Evolutionary conservation across 2,113 vertebrate species (phyloP).

Genomic region (Dissostichus mawsoni): DNA sequence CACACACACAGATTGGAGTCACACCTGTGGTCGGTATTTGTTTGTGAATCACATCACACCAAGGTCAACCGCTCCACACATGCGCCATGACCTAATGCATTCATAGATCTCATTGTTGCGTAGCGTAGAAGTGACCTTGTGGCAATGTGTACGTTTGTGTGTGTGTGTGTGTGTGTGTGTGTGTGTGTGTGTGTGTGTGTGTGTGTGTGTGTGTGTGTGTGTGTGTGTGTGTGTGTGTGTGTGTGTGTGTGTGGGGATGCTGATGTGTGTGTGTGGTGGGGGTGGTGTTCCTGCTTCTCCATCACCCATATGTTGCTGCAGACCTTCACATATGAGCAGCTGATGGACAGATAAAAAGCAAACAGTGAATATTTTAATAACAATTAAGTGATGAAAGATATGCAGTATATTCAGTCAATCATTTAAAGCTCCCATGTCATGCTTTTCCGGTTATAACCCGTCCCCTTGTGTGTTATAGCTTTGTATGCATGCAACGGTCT

Average conservation of each 20-base stretch:
- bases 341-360: no score
- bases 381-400: no score
- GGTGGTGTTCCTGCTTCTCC: background rate
- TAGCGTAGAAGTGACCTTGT: background rate
- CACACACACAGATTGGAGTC: background rate
- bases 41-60: constrained; percentile 21
- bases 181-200: background rate
- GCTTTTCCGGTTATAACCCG: no score
- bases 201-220: background rate
- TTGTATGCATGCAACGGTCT: no score
- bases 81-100: constrained; percentile 17
- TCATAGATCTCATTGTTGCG: constrained; percentile 15
- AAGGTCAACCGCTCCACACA: constrained; percentile 11
- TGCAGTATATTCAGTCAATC: no score
- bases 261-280: constrained; percentile 6
- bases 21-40: constrained; percentile 27
- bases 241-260: background rate
- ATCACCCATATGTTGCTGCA: constrained; percentile 23
- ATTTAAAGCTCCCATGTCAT: no score
- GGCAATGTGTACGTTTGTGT: background rate
- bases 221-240: background rate
- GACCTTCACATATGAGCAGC: background rate
- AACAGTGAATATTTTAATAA: no score
- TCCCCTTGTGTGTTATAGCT: no score
- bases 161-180: background rate